Base-by-base conservation (phyloP, 2,888 invertebrate genomes). In the Teleiodes luculella region DNA sequence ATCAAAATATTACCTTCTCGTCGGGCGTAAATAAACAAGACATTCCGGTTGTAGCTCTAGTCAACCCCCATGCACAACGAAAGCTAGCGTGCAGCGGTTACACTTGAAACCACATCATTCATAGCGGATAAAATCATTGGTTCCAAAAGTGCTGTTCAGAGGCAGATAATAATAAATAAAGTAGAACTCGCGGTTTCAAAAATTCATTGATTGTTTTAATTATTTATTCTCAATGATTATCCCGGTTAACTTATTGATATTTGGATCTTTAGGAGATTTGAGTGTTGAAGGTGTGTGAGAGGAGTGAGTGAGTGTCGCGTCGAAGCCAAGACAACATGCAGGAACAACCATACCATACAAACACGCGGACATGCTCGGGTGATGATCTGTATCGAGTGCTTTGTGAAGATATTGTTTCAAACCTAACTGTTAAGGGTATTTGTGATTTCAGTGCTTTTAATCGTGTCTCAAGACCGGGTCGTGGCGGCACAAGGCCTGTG, bases 301-400 rank as follows among this genome's bases (percentile, higher is more conserved):
- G 76, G 67, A 72, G 67, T 72, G 64, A 66, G 63, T 73, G 73
- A 76, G 75, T 78, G 75, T 76, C 78, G 80, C 84, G 75, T 82
- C 80, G 76, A 89, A 89, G 88, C 88, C 87, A 89, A 88, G 86
- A 87, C 88, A 87, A 67, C 88, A 89, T 89, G 88, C 88, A 89
- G 83, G 80, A 79, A 83, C 83, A 86, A 71, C 69, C 81, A 82
- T 76, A 71, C 69, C 81, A 82, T 76, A 82, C 82, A 80, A 65
- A 67, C 72, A 83, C 83, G 78, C 85, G 78, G 77, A 53, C 87
- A 88, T 87, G 87, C 86, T 83, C 79, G 76, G 75, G 80, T 85
- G 83, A 77, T 78, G 74, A 72, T 75, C 74, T 85, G 85, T 86
- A 72, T 82, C 76, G 82, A 86, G 86, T 87, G 84, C 82, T 81